phyloP scores from a whole-genome alignment of 2,113 vertebrate genomes.

The Cyanocitta stelleri region DNA sequence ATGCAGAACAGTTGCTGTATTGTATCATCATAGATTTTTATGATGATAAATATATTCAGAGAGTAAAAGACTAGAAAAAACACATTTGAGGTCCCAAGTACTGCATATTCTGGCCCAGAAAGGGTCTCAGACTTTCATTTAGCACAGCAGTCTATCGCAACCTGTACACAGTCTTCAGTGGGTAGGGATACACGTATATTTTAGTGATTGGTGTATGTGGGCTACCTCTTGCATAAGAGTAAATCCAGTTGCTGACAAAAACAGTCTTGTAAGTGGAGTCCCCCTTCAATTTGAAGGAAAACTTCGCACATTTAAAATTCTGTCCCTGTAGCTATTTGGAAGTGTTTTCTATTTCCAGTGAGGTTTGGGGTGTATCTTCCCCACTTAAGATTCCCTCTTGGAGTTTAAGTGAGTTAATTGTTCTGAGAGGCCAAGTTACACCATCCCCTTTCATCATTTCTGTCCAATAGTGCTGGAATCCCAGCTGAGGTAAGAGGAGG shows the following conservation, averaged over 20 bases:
- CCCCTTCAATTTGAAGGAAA: background rate
- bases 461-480: background rate
- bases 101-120: background rate
- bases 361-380: background rate
- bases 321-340: background rate
- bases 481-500: background rate
- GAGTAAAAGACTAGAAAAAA: background rate
- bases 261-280: background rate
- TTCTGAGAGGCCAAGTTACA: background rate
- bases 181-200: background rate
- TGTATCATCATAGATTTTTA: background rate
- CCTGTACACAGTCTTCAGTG: background rate
- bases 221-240: background rate
- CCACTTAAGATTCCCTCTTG: background rate
- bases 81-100: background rate
- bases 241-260: background rate
- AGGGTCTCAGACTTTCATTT: background rate
- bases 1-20: background rate
- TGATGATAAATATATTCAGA: background rate
- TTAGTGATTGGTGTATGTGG: background rate
- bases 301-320: background rate
- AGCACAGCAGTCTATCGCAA: fast-evolving
- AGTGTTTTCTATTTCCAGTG: background rate
- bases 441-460: background rate
- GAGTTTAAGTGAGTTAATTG: background rate